Percentiles rank a stretch among this genome's conserved stretches.
Evolutionary conservation across 2,113 vertebrate genomes (phyloP).

Genomic region (Aegithalos caudatus): DNA sequence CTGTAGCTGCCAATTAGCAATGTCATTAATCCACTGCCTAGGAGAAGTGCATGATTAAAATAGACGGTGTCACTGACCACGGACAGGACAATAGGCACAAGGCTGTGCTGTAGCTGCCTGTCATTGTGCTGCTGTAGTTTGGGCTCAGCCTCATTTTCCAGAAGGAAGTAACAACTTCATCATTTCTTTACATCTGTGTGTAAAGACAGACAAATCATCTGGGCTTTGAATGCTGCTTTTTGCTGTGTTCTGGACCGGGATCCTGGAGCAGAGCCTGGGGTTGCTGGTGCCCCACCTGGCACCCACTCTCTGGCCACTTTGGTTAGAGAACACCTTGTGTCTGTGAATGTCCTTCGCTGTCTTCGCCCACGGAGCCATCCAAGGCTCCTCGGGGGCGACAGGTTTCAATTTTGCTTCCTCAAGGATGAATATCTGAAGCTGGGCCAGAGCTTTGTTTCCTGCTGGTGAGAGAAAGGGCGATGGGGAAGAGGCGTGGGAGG

Average conservation of each 20-base stretch:
- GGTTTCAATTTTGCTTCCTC: neutral
- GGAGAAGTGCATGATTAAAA: neutral
- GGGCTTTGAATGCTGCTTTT: neutral
- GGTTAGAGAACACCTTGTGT: neutral
- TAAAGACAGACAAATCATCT: neutral
- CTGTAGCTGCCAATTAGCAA: neutral
- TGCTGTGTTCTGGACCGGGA: neutral
- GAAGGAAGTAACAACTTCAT: neutral
- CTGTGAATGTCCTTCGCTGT: neutral
- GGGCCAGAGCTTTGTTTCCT: neutral
- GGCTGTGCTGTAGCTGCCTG: neutral
- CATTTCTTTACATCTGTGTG: neutral
- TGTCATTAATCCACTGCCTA: neutral
- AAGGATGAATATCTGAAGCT: neutral
- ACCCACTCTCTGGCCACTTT: neutral
- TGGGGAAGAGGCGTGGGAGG: neutral
- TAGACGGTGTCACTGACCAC: neutral
- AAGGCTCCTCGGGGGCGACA: neutral
- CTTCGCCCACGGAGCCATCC: neutral
- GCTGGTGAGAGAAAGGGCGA: neutral
- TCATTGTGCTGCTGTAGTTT: neutral
- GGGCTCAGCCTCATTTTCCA: neutral
- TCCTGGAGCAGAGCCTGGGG: neutral
- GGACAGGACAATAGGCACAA: neutral
- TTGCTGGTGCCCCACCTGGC: neutral